Conservation (phyloP, 2,113 vertebrate species). For the Camelus dromedarius region DNA sequence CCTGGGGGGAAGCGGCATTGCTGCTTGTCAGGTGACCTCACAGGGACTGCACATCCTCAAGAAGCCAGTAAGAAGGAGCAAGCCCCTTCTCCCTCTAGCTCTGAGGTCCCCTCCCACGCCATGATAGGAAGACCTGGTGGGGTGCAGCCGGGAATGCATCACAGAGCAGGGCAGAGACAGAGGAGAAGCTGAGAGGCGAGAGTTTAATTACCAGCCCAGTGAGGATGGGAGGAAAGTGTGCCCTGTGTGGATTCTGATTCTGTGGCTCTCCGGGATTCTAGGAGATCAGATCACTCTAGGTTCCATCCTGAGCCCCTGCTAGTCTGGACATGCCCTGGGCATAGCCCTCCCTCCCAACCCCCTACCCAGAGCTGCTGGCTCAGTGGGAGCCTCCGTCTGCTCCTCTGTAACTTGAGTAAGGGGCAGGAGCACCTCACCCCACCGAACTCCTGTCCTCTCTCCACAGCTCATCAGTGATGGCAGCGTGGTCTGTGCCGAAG, state of each 20-base stretch:
- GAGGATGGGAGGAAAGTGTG: not conserved
- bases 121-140: not conserved
- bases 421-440: not conserved
- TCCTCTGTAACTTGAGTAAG: not conserved
- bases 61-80: not conserved
- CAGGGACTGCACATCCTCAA: too few relatives aligned
- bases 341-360: not conserved
- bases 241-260: not conserved
- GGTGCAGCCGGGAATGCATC: too few relatives aligned
- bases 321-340: not conserved
- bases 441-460: conserved; percentile 45
- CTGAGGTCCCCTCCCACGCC: not conserved
- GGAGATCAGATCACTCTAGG: not conserved
- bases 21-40: not conserved
- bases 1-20: not conserved
- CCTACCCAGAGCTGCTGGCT: not conserved
- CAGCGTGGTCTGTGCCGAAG: conserved; percentile 96
- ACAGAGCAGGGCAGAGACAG: not conserved
- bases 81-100: not conserved
- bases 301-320: not conserved
- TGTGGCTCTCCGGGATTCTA: not conserved
- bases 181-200: not conserved
- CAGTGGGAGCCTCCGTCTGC: fast-evolving
- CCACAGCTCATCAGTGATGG: conserved; percentile 97
- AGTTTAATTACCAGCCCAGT: not conserved